A percentile compares a stretch with the other conserved stretches of the same genome.
phyloP scores from a whole-genome alignment of 2,113 vertebrate species.

The Oreocharis arfaki region DNA sequence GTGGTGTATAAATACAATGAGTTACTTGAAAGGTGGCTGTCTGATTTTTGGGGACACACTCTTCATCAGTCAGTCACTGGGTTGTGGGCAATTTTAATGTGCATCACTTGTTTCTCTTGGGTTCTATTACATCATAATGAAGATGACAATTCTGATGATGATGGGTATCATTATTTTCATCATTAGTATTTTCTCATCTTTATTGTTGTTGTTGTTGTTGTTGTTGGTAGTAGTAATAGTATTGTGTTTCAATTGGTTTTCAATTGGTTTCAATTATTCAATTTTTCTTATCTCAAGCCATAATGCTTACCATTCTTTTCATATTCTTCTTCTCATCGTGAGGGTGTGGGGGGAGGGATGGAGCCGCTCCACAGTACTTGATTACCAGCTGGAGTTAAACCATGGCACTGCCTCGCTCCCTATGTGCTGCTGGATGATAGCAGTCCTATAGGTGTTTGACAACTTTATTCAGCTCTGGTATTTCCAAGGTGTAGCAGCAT shows the following conservation, averaged over 20 bases:
- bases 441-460: background rate
- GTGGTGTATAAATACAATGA: rapidly evolving
- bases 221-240: too few relatives aligned
- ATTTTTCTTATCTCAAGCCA: background rate
- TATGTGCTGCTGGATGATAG: background rate
- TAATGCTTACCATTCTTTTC: background rate
- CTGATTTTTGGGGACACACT: rapidly evolving
- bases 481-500: background rate
- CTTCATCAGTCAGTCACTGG: background rate
- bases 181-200: background rate
- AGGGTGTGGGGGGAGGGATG: rapidly evolving
- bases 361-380: background rate
- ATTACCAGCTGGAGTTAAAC: background rate
- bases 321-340: rapidly evolving
- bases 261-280: background rate
- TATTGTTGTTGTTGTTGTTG: background rate
- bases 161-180: background rate
- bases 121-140: background rate
- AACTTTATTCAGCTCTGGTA: background rate
- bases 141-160: too few relatives aligned
- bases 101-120: background rate
- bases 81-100: background rate
- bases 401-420: background rate
- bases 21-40: background rate
- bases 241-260: background rate